Conservation (phyloP, 2,797 vertebrate genomes). For the Eulemur rubriventer region DNA sequence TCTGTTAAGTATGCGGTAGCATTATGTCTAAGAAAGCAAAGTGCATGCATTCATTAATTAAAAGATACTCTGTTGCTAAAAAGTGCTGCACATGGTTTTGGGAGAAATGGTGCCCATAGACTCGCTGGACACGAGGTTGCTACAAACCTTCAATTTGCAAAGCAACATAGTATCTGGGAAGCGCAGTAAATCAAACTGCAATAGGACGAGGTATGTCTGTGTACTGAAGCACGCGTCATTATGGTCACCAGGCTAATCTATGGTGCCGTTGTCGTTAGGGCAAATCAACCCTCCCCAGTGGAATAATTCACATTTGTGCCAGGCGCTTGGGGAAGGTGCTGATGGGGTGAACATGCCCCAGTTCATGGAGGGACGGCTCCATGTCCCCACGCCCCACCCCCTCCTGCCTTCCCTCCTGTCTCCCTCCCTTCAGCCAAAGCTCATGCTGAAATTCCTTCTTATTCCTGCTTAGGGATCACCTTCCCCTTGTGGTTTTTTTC, state of each 20-base stretch:
- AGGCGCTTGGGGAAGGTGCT: accelerated
- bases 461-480: neutral
- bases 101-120: neutral
- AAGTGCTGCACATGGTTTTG: neutral
- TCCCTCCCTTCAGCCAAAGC: neutral
- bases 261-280: accelerated
- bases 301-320: neutral
- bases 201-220: neutral
- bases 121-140: neutral
- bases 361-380: neutral
- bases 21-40: too few relatives aligned
- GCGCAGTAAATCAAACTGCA: neutral
- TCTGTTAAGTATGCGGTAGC: neutral
- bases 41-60: too few relatives aligned
- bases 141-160: neutral
- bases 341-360: neutral
- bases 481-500: neutral
- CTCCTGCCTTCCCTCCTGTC: neutral
- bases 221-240: accelerated
- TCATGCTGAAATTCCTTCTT: neutral
- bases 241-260: accelerated
- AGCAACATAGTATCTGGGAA: neutral
- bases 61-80: neutral
- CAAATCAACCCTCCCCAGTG: too few relatives aligned
- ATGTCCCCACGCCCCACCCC: too few relatives aligned